A percentile compares a stretch with the other conserved stretches of the same genome.
These are phyloP conservation scores for Manacus vitellinus DNA, from an alignment of 2,113 vertebrate genomes.

Conservation along the genomic window DNA sequence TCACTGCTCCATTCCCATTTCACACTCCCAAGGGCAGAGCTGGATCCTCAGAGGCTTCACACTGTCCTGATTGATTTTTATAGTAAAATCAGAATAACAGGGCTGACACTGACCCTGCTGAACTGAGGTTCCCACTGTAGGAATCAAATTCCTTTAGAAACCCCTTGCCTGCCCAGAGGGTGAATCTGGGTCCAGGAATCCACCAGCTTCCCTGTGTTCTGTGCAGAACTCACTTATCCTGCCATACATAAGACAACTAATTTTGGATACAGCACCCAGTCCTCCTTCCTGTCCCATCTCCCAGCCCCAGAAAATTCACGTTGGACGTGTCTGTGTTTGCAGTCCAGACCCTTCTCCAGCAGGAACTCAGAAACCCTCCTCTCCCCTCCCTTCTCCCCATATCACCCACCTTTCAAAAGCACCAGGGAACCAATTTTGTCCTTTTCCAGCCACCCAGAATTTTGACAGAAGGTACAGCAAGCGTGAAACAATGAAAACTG, in stretches of 20 bases:
- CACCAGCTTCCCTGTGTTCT: not conserved
- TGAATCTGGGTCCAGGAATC: not conserved
- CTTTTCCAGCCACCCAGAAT: constrained; percentile 5
- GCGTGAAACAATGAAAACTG: constrained; percentile 10
- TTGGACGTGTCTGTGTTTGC: not conserved
- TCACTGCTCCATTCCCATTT: not conserved
- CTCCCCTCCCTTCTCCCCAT: not conserved
- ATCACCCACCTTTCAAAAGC: constrained; percentile 18
- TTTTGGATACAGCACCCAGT: not conserved
- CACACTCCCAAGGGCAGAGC: not conserved
- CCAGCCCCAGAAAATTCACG: not conserved
- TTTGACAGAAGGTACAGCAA: not conserved
- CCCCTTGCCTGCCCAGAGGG: not conserved
- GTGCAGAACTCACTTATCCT: not conserved
- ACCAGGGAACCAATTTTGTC: not conserved
- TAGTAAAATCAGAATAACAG: not conserved
- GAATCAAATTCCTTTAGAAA: not conserved
- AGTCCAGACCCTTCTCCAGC: not conserved
- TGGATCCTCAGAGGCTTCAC: not conserved
- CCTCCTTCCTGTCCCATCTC: not conserved
- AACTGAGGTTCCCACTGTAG: not conserved
- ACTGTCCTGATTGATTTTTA: not conserved
- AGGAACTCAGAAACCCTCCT: not conserved
- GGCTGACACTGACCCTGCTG: not conserved
- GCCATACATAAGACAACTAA: accelerated